Base-by-base conservation (phyloP, 2,888 invertebrate genomes). In the Metopia argyrocephala region DNA sequence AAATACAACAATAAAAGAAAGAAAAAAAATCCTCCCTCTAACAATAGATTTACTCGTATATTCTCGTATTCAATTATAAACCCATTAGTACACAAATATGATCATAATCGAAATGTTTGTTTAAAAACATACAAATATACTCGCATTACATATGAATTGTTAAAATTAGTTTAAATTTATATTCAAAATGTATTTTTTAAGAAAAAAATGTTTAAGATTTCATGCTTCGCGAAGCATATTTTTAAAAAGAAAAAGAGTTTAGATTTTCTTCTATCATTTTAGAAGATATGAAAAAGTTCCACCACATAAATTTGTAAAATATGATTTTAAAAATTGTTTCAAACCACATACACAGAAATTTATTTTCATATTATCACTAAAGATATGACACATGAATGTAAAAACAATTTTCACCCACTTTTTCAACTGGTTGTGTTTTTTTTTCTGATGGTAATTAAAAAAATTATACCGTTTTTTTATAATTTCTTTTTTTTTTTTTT, bases 141-240 rank as follows among this genome's bases (percentile, higher is more conserved):
- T n/a, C n/a, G n/a, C n/a, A n/a, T n/a, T n/a, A 9, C 15, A 15
- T 12, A 38, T 12, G 38, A 12, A 38, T 38, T 12, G 4, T 38
- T 12, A 15, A 38, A 12, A 9, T 12, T 38, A 2, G 38, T 38
- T 38, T 38, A 15, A 9, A 38, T 38, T 38, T 38, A 9, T 38
- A 12, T 38, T 2, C 15, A 38, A 38, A 38, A 3, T 38, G 38
- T 38, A 3, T 38, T 15, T 12, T 4, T 12, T 38, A 21, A 56
- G 18, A 15, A 38, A 54, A 57, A 68, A 80, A 27, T 57, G n/a
- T 28, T n/a, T 61, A 65, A 54, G 28, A 73, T 83, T 83, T 81
- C 73, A 81, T 79, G 83, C 83, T 79, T 54, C n/a, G 57, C 56
- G 66, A 76, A 83, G 81, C 83, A 74, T 64, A 76, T 50, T 70